phyloP scores from a whole-genome alignment of 2,797 vertebrate species.

The Microctenopoma lineatum region DNA sequence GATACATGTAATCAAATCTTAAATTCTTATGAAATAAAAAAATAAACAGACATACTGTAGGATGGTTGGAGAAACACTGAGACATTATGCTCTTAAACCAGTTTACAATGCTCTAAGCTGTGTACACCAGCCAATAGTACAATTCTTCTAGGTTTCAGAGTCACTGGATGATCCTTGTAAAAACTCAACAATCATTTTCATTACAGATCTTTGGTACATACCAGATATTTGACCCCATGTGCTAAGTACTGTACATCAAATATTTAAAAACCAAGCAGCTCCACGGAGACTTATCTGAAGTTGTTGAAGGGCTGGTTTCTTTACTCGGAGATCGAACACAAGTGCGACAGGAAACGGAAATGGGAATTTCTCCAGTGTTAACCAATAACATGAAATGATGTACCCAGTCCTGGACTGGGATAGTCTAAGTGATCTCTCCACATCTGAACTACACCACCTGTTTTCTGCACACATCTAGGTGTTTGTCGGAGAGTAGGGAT shows the following conservation, averaged over 20 bases:
- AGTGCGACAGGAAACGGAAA: conserved; percentile 39
- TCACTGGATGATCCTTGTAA: conserved; percentile 54
- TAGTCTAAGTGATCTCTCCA: conserved; percentile 63
- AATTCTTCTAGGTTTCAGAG: conserved; percentile 49
- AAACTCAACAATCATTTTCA: conserved; percentile 70
- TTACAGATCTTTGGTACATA: conserved; percentile 84
- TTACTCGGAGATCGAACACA: conserved; percentile 49
- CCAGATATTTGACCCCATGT: conserved; percentile 67
- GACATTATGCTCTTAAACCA: conserved; percentile 55
- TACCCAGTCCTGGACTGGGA: conserved; percentile 44
- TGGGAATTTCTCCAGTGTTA: conserved; percentile 61
- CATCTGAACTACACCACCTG: conserved; percentile 57
- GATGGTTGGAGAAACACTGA: conserved; percentile 62
- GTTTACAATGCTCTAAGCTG: conserved; percentile 56
- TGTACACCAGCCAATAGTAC: conserved; percentile 54
- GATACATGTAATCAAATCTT: conserved; percentile 31
- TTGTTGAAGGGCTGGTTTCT: conserved; percentile 32
- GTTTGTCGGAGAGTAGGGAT: conserved; percentile 48
- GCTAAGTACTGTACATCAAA: conserved; percentile 50
- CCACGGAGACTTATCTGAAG: conserved; percentile 42
- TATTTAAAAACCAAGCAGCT: conserved; percentile 67
- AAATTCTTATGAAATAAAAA: conserved; percentile 49
- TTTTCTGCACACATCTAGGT: conserved; percentile 60
- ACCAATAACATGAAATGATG: conserved; percentile 50
- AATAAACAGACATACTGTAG: conserved; percentile 44